Base-by-base conservation (phyloP, 2,888 invertebrate species). In the Mycalesis mineus region DNA sequence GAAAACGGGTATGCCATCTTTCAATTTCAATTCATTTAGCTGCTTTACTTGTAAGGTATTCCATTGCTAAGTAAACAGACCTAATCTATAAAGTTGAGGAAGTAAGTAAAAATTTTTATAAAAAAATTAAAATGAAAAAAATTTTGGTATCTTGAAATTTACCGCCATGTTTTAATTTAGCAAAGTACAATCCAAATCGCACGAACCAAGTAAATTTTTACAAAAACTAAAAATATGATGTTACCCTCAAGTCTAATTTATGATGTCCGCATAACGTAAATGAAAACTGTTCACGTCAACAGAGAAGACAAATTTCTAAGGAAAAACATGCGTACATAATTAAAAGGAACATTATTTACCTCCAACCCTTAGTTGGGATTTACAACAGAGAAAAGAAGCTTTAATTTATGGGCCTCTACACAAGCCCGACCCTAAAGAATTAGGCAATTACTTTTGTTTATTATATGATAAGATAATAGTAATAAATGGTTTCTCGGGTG, bases 361-460 rank as follows among this genome's bases (percentile, higher is more conserved):
- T 69, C 65, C 69, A 66, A 60, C 71, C 68, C 67, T 55, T 44
- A 58, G 58, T 66, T 64, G 65, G 67, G 70, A 75, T 77, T 76
- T 73, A 73, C 69, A 68, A 65, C 69, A 67, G 69, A 65, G 63
- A 61, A 65, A 61, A 69, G 71, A 65, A 70, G 71, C 75, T 80
- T 84, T 83, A 83, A 86, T 86, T 80, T 75, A 64, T 68, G 67
- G 74, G 72, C 76, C 79, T 78, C 77, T 73, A 72, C 74, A 71
- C 70, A 54, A 58, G 69, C 65, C 64, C 68, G 71, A 68, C 77
- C 77, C 77, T 74, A 79, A 83, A 81, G 82, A 85, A 88, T 87
- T 84, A 80, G 76, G 74, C 75, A 78, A 84, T 87, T 85, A 82
- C 76, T 77, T 80, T 79, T 74, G 74, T 84, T 85, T 82, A 79